These are phyloP conservation scores for Lumbricus terrestris DNA, from an alignment of 2,888 invertebrate genomes.

Conservation along the genomic window DNA sequence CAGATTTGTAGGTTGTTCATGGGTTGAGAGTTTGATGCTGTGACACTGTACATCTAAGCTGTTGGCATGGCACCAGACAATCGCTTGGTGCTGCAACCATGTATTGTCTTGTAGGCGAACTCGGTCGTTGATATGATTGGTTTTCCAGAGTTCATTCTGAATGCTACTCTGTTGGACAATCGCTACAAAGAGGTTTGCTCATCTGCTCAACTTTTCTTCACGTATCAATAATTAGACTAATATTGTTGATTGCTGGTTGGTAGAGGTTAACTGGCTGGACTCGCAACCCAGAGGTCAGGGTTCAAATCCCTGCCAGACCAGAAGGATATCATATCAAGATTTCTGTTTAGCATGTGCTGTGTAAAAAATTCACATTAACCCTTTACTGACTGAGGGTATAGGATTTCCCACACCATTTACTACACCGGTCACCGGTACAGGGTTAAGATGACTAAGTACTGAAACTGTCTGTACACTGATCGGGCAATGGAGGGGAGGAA, in stretches of 20 bases:
- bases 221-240: background rate
- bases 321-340: background rate
- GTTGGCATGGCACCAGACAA: background rate
- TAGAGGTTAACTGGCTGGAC: background rate
- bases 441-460: background rate
- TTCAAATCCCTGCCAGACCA: background rate
- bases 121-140: conserved; percentile 88
- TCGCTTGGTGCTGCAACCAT: background rate
- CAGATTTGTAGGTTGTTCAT: background rate
- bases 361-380: no score
- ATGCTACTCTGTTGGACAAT: conserved; percentile 75
- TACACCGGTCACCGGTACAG: no score
- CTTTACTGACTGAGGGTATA: no score
- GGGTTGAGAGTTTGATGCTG: background rate
- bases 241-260: background rate
- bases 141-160: conserved; percentile 80
- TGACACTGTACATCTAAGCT: background rate
- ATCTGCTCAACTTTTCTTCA: background rate
- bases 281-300: background rate
- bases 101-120: conserved; percentile 63
- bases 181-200: conserved; percentile 66
- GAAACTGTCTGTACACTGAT: background rate
- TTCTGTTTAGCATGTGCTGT: background rate
- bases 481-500: background rate
- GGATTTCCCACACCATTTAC: no score